Conservation (phyloP, 2,797 vertebrate genomes). For the Cyclura pinguis region DNA sequence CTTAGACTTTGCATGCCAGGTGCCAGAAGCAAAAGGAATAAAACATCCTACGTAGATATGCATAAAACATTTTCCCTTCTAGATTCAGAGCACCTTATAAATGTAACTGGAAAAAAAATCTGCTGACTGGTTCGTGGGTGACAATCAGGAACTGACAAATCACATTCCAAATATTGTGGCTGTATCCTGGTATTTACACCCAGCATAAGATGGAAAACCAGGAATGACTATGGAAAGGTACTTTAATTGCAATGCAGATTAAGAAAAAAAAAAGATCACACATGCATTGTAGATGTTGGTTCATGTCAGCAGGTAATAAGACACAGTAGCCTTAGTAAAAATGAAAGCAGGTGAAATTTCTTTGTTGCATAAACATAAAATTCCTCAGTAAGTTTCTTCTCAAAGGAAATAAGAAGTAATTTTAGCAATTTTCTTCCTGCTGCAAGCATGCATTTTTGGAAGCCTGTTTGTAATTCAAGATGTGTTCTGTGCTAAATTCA, state of each 20-base stretch:
- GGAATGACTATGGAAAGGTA: neutral
- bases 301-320: neutral
- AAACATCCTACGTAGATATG: constrained; percentile 5
- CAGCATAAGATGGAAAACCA: neutral
- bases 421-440: too few species aligned
- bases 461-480: too few species aligned
- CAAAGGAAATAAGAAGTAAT: too few species aligned
- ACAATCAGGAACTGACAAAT: neutral
- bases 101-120: neutral
- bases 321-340: neutral
- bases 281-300: neutral
- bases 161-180: neutral
- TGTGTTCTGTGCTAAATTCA: too few species aligned
- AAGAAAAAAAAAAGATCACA: neutral
- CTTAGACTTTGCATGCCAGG: neutral
- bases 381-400: too few species aligned
- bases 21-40: constrained; percentile 19
- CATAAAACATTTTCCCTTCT: constrained; percentile 26
- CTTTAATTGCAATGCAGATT: neutral
- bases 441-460: too few species aligned
- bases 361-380: neutral
- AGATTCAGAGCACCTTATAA: constrained; percentile 10
- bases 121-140: neutral
- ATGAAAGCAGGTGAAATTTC: neutral
- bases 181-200: neutral